phyloP scores from a whole-genome alignment of 2,113 vertebrate genomes.

The Alethe diademata region DNA sequence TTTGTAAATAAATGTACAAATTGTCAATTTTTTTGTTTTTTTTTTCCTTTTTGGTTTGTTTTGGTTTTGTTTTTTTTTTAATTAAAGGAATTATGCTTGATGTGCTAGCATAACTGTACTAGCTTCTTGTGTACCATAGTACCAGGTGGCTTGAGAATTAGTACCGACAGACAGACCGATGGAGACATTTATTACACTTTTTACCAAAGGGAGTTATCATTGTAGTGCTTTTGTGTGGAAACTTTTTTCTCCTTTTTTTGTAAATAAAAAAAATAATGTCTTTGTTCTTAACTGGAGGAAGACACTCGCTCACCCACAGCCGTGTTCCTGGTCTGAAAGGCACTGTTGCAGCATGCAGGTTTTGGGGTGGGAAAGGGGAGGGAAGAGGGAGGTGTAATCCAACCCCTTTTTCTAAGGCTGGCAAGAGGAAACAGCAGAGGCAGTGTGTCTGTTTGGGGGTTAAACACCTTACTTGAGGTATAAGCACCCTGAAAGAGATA shows the following conservation, averaged over 20 bases:
- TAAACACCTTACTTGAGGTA: background rate
- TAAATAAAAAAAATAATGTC: slow-evolving; percentile 75
- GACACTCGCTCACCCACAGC: slow-evolving; percentile 50
- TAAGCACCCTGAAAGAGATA: background rate
- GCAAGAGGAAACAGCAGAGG: background rate
- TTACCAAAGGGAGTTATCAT: slow-evolving; percentile 82
- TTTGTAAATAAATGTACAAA: slow-evolving; percentile 83
- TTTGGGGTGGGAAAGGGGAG: background rate
- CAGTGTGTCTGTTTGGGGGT: background rate
- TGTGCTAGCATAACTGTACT: slow-evolving; percentile 80
- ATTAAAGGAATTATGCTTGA: slow-evolving; percentile 82
- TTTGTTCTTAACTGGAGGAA: slow-evolving; percentile 77
- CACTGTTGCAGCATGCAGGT: background rate
- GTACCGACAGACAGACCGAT: slow-evolving; percentile 67
- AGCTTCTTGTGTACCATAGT: slow-evolving; percentile 81
- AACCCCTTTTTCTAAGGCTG: background rate
- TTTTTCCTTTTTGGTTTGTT: background rate
- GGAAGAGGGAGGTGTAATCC: background rate
- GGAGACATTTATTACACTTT: slow-evolving; percentile 79
- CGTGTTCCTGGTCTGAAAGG: slow-evolving; percentile 59
- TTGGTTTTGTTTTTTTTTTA: background rate
- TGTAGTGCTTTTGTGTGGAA: slow-evolving; percentile 83
- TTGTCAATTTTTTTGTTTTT: slow-evolving; percentile 66
- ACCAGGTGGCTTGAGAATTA: slow-evolving; percentile 77
- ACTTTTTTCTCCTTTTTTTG: slow-evolving; percentile 65